These are phyloP conservation scores for Rhyacophila evoluta DNA, from an alignment of 2,888 invertebrate genomes.

Conservation along the genomic window DNA sequence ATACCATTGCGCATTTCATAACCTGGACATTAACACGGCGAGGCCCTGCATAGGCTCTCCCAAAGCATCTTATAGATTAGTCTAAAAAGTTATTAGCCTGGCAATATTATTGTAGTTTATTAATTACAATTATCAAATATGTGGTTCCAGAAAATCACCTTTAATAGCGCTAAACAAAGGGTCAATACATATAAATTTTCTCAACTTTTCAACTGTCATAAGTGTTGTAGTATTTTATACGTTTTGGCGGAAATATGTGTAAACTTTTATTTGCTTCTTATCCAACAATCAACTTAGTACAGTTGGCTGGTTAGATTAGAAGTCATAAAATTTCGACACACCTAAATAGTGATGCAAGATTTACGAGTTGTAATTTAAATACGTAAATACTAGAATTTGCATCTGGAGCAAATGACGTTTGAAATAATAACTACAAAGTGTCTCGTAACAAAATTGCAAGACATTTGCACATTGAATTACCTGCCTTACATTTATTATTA, in stretches of 20 bases:
- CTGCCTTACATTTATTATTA: neutral
- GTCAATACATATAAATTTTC: too few species aligned
- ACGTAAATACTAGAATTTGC: neutral
- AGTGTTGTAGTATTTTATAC: constrained; percentile 5
- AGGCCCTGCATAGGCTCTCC: too few species aligned
- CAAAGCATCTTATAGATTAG: too few species aligned
- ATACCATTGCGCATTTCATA: too few species aligned
- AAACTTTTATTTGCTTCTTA: too few species aligned
- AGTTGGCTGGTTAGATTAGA: neutral
- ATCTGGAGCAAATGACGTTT: neutral
- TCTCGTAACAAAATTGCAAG: neutral
- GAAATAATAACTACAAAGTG: neutral
- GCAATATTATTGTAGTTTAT: too few species aligned
- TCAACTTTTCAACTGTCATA: neutral
- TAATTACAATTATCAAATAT: too few species aligned
- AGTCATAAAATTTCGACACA: neutral
- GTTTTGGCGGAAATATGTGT: neutral
- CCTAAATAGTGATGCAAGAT: neutral
- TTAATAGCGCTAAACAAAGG: too few species aligned
- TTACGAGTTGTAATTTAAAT: neutral
- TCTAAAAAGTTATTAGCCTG: too few species aligned
- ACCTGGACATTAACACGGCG: too few species aligned
- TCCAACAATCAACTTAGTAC: too few species aligned
- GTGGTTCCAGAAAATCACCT: too few species aligned
- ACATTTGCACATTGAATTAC: neutral